Evolutionary conservation across 2,888 invertebrate species (phyloP).

Genomic region (Cerastis rubricosa): DNA sequence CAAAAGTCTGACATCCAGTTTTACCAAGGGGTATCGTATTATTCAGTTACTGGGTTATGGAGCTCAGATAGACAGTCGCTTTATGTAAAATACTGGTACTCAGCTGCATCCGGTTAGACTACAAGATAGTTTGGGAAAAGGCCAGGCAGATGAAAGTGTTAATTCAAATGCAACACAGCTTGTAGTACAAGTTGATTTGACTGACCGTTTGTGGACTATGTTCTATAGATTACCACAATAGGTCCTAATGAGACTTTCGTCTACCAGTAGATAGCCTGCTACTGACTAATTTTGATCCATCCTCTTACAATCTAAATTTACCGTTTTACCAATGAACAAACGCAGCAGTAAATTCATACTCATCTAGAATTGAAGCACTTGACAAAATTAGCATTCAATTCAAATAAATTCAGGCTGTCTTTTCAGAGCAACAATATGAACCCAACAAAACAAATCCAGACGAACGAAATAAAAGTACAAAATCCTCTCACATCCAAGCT

Average conservation of each 20-base stretch:
- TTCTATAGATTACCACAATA: background rate
- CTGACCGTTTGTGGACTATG: background rate
- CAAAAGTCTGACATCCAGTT: no score
- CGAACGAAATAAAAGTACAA: slow-evolving; percentile 34
- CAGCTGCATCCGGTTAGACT: no score
- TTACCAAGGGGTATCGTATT: no score
- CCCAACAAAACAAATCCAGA: slow-evolving; percentile 26
- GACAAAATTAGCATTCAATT: slow-evolving; percentile 2
- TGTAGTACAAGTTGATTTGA: background rate
- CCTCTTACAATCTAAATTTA: no score
- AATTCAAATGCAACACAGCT: background rate
- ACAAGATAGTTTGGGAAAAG: no score
- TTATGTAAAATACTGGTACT: no score
- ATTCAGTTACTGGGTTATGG: no score
- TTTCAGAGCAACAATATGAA: slow-evolving; percentile 14
- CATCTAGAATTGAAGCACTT: background rate
- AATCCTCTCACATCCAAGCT: slow-evolving; percentile 44
- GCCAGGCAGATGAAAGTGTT: no score
- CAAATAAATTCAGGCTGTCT: background rate
- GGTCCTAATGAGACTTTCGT: no score
- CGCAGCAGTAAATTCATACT: background rate
- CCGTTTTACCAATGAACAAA: background rate
- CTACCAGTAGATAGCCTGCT: background rate
- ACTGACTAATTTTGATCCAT: background rate
- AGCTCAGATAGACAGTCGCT: no score